phyloP scores from a whole-genome alignment of 2,797 vertebrate species.

The Rhinophrynus dorsalis region DNA sequence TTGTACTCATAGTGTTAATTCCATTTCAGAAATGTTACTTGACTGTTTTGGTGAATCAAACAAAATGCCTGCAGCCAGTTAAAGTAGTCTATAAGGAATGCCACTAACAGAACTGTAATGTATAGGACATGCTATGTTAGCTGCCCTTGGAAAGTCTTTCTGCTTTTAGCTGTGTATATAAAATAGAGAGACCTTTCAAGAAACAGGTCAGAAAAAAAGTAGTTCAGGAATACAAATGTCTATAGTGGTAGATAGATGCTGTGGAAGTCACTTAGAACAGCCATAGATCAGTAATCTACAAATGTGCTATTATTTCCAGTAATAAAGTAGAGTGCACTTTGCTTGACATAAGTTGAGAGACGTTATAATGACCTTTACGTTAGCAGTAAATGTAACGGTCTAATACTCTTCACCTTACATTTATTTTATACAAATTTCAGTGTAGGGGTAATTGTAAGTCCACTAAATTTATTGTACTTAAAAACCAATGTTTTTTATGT shows the following conservation, averaged over 20 bases:
- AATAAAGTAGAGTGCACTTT: conserved; percentile 35
- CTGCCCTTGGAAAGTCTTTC: conserved; percentile 41
- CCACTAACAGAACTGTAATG: conserved; percentile 30
- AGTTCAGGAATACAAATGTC: conserved; percentile 24
- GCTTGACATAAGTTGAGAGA: conserved; percentile 30
- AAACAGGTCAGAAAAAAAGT: conserved; percentile 33
- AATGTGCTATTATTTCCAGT: conserved; percentile 37
- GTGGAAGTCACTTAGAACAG: conserved; percentile 17
- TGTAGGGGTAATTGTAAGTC: too few relatives aligned
- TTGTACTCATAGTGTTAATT: too few relatives aligned
- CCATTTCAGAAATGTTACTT: conserved; percentile 24
- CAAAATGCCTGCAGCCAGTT: conserved; percentile 29
- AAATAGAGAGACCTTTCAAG: conserved; percentile 40
- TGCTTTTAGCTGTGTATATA: conserved; percentile 39
- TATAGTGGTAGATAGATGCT: conserved; percentile 22
- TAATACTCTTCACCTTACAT: conserved; percentile 1
- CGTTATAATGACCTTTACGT: conserved; percentile 14
- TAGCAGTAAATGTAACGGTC: conserved; percentile 21
- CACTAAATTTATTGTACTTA: too few relatives aligned
- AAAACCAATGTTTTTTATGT: too few relatives aligned
- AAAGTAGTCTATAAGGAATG: conserved; percentile 27
- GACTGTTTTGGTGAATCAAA: conserved; percentile 39
- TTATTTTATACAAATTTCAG: too few relatives aligned
- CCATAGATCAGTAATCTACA: conserved; percentile 42
- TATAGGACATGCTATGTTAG: conserved; percentile 28